A percentile compares a stretch with the other conserved stretches of the same genome.
These are phyloP conservation scores for Dendrolimus kikuchii DNA, from an alignment of 1,140 invertebrate species.

Conservation along the genomic window DNA sequence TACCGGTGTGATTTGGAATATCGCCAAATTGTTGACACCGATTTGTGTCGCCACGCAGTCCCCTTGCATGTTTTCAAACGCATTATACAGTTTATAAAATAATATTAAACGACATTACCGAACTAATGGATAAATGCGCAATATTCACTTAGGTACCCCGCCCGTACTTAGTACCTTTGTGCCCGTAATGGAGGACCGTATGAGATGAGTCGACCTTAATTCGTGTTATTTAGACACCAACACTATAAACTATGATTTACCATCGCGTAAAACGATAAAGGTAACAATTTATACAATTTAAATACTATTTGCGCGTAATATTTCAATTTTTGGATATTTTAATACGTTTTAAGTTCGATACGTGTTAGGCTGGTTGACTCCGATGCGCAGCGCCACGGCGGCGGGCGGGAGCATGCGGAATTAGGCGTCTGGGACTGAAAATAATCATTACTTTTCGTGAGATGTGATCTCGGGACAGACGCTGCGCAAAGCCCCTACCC, in stretches of 20 bases:
- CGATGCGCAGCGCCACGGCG: constrained; percentile 45
- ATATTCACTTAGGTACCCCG: too few relatives aligned
- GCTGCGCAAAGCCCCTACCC: constrained; percentile 58
- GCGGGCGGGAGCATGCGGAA: constrained; percentile 49
- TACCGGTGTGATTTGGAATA: too few relatives aligned
- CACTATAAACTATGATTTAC: constrained; percentile 4
- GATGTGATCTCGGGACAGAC: constrained; percentile 62
- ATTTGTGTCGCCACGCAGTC: too few relatives aligned
- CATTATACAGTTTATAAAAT: too few relatives aligned
- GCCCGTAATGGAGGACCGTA: constrained; percentile 9
- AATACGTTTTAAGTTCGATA: constrained; percentile 58
- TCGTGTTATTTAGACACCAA: not conserved
- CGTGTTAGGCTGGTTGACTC: constrained; percentile 45
- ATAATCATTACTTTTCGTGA: constrained; percentile 71
- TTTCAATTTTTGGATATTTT: constrained; percentile 55
- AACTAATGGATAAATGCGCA: too few relatives aligned
- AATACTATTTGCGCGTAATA: constrained; percentile 36
- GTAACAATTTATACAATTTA: constrained; percentile 17
- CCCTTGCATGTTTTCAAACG: too few relatives aligned
- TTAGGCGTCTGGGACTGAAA: constrained; percentile 58
- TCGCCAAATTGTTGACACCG: too few relatives aligned
- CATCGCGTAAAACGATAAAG: constrained; percentile 13
- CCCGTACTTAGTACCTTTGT: too few relatives aligned
- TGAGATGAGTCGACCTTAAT: too few relatives aligned
- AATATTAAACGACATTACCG: too few relatives aligned